These are phyloP conservation scores for Zaprionus taronus DNA, from an alignment of 1,140 invertebrate species.

Conservation along the genomic window DNA sequence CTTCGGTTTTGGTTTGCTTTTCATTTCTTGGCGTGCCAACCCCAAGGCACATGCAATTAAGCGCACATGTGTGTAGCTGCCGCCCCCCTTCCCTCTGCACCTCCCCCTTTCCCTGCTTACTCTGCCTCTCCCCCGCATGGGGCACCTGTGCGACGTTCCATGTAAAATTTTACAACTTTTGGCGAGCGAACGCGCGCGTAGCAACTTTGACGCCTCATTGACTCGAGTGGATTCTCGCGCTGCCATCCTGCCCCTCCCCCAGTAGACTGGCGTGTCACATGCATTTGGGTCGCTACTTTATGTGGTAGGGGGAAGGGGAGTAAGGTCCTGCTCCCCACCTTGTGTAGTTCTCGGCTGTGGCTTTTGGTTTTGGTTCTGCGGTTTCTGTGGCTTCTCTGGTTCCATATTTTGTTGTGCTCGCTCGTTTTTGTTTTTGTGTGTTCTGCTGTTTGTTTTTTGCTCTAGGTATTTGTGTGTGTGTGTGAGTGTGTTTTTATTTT, in stretches of 20 bases:
- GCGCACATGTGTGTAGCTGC: constrained; percentile 72
- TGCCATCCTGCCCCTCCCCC: constrained; percentile 22
- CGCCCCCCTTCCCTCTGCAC: background rate
- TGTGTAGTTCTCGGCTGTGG: constrained; percentile 47
- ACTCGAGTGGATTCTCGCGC: constrained; percentile 65
- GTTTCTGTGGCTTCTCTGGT: constrained; percentile 17
- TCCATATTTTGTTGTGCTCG: constrained; percentile 9
- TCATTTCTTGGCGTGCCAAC: constrained; percentile 55
- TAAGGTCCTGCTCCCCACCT: constrained; percentile 13
- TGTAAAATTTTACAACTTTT: constrained; percentile 81
- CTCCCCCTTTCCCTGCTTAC: background rate
- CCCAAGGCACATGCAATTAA: constrained; percentile 81
- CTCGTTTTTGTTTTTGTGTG: constrained; percentile 22
- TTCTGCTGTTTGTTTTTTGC: constrained; percentile 44
- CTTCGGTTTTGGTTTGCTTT: constrained; percentile 44
- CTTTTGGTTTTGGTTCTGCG: constrained; percentile 73
- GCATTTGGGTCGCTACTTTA: constrained; percentile 78
- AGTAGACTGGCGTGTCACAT: constrained; percentile 73
- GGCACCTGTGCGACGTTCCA: constrained; percentile 70
- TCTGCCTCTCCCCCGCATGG: background rate
- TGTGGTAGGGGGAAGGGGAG: constrained; percentile 18
- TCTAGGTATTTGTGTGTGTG: constrained; percentile 23
- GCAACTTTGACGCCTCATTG: constrained; percentile 82
- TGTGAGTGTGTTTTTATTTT: constrained; percentile 73
- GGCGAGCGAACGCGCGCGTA: constrained; percentile 54